phyloP scores from a whole-genome alignment of 92 coral and sea anemone species.

The Palythoa grandis region DNA sequence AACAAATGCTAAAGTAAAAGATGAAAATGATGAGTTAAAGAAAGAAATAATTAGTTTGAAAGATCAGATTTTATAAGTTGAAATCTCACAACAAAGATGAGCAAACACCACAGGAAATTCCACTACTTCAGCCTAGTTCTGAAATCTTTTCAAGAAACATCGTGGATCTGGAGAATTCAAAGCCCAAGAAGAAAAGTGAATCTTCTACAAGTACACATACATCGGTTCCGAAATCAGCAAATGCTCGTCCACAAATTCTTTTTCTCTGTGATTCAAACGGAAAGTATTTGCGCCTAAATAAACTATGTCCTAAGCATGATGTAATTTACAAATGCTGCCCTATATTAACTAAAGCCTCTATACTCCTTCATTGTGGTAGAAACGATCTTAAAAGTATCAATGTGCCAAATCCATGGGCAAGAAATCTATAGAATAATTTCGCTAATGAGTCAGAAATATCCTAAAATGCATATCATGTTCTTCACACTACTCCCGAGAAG shows the following conservation, averaged over 20 bases:
- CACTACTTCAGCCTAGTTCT: not conserved
- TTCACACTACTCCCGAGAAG: conserved; percentile 31
- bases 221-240: not conserved
- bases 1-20: conserved; percentile 59
- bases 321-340: conserved; percentile 26
- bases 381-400: not conserved
- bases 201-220: not conserved
- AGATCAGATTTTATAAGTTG: not conserved
- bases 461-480: not conserved
- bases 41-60: not conserved
- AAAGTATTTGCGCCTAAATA: conserved; percentile 17
- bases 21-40: not conserved
- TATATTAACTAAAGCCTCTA: not conserved
- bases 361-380: conserved; percentile 13
- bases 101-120: not conserved
- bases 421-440: not conserved
- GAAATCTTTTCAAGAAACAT: not conserved
- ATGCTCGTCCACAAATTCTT: not conserved
- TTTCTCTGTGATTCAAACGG: conserved; percentile 44
- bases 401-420: not conserved
- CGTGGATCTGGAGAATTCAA: not conserved
- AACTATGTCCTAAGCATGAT: conserved; percentile 12
- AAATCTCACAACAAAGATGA: not conserved
- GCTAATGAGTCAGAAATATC: not conserved
- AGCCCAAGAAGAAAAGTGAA: not conserved